Conservation (phyloP, 2,113 vertebrate species). For the Cacatua alba region DNA sequence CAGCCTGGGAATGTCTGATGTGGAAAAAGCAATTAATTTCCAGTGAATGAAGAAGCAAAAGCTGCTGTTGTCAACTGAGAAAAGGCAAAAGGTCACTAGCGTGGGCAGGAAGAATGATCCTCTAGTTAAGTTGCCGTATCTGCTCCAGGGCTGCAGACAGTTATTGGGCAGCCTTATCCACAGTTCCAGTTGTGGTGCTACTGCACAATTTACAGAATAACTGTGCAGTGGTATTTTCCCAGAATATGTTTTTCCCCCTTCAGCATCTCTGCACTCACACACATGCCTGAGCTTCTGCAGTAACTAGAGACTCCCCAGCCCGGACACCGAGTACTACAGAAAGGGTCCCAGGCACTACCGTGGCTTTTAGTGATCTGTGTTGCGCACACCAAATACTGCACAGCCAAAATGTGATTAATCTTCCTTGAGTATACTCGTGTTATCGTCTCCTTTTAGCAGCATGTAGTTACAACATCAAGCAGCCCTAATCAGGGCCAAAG, state of each 20-base stretch:
- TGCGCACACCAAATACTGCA: neutral
- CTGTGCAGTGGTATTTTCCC: neutral
- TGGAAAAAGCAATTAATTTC: neutral
- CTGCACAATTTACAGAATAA: neutral
- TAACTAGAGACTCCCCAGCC: neutral
- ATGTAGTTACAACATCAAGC: neutral
- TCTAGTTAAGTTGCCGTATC: neutral
- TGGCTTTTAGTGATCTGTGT: neutral
- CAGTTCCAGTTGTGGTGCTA: neutral
- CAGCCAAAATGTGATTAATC: accelerated
- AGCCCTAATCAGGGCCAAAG: neutral
- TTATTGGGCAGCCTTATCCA: neutral
- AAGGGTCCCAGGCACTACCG: neutral
- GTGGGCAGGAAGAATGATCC: neutral
- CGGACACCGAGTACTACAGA: neutral
- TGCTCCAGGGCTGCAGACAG: neutral
- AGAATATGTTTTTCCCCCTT: neutral
- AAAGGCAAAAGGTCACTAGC: neutral
- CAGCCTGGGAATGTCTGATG: neutral
- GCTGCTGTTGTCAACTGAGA: neutral
- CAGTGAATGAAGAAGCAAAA: neutral
- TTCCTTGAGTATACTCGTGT: neutral
- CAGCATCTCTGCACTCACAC: neutral
- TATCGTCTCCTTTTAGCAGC: neutral
- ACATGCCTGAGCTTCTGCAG: neutral